Evolutionary conservation across 2,888 invertebrate species (phyloP).

Genomic region (Phortica magna): DNA sequence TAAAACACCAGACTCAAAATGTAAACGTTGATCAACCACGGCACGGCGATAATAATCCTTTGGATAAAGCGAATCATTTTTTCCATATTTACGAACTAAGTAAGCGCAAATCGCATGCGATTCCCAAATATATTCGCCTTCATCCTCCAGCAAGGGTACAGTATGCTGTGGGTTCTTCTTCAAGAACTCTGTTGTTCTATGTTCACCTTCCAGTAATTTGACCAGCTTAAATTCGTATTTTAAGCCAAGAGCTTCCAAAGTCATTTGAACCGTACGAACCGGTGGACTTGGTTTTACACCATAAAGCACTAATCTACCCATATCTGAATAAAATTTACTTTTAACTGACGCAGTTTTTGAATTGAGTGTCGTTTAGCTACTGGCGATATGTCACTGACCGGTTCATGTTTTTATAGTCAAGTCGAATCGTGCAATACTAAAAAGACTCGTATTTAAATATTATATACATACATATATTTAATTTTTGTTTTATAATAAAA

Average conservation of each 20-base stretch:
- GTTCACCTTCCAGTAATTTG: slow-evolving; percentile 64
- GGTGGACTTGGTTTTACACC: slow-evolving; percentile 71
- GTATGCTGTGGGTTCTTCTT: slow-evolving; percentile 75
- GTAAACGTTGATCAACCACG: slow-evolving; percentile 74
- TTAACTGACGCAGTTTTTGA: not conserved
- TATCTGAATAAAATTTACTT: slow-evolving; percentile 24
- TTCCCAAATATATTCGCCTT: slow-evolving; percentile 69
- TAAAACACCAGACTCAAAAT: slow-evolving; percentile 74
- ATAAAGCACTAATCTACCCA: slow-evolving; percentile 71
- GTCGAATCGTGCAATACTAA: not conserved
- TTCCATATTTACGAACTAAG: slow-evolving; percentile 71
- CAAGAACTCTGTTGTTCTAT: slow-evolving; percentile 59
- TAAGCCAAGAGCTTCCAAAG: slow-evolving; percentile 65
- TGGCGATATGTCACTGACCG: not conserved
- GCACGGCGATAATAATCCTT: slow-evolving; percentile 72
- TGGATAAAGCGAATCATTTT: slow-evolving; percentile 71
- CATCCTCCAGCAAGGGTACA: slow-evolving; percentile 72
- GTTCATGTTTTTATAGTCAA: not conserved
- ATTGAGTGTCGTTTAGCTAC: slow-evolving; percentile 32
- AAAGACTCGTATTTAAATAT: too few species aligned
- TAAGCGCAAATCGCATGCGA: slow-evolving; percentile 75
- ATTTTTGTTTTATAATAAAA: too few species aligned
- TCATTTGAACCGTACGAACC: slow-evolving; percentile 66
- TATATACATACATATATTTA: too few species aligned
- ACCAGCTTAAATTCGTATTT: slow-evolving; percentile 68